Percentiles rank a stretch among this genome's conserved stretches.
These are phyloP conservation scores for Epinephelus lanceolatus DNA, from an alignment of 2,113 vertebrate species.

Conservation along the genomic window DNA sequence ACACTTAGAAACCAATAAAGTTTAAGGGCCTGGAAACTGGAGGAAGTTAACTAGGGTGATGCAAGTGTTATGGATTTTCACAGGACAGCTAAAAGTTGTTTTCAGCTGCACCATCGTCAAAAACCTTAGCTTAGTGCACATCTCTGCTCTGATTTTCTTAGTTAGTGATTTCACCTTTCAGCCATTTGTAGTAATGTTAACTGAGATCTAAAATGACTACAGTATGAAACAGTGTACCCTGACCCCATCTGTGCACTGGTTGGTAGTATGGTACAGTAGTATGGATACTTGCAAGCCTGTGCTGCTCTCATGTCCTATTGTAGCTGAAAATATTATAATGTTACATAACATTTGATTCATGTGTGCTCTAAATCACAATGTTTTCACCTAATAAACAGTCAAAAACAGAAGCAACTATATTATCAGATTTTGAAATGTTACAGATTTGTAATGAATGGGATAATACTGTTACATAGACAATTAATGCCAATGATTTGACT, in stretches of 20 bases:
- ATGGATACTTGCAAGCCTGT: background rate
- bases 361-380: background rate
- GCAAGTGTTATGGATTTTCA: background rate
- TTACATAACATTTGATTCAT: background rate
- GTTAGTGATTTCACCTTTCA: constrained; percentile 7
- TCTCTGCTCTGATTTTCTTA: background rate
- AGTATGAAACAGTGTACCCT: background rate
- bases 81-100: background rate
- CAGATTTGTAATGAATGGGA: background rate
- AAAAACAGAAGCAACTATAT: background rate
- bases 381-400: background rate
- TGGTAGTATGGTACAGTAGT: background rate
- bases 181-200: background rate
- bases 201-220: background rate
- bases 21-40: background rate
- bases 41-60: background rate
- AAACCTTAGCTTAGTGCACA: background rate
- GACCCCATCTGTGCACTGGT: background rate
- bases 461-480: background rate
- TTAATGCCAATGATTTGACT: background rate
- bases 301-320: background rate
- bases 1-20: background rate
- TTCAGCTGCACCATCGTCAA: background rate
- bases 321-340: background rate
- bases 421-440: background rate